Evolutionary conservation across 2,888 invertebrate species (phyloP), one percentile per base, ranked within the genome.

Genomic region (Periphyllus acericola): DNA sequence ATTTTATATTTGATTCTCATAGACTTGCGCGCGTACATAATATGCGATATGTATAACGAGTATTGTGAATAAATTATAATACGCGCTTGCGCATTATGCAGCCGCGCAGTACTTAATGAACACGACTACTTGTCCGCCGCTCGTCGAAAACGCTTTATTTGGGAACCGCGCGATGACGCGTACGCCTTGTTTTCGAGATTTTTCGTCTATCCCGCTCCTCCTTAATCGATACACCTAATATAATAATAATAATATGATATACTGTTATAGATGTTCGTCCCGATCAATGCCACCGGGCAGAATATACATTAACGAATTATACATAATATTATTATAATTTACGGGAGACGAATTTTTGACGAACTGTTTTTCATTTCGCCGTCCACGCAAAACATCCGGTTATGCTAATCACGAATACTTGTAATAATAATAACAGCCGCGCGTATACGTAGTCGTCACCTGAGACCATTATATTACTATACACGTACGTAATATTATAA

Each of bases 381-480:
- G 60, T 85, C 68, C 68, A 68, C 68, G 85, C 78, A 78, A 52
- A 78, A 79, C 78, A 78, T 85, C 85, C 85, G 85, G 85, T 85
- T 85, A 85, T 85, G 85, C 52, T 85, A 85, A 85, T 78, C 85
- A 71, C 52, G 14, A 76, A 66, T 84, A 84, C 32, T 21, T 11
- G 29, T 83, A 83, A 75, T 66, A 46, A 60, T 60, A 76, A 55
- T 32, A 66, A 34, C 55, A 52, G 60, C 21, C 60, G 60, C 4
- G 21, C 3, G 21, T 60, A 60, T 52, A 52, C 14, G 9, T 52
- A 52, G 36, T 72, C 72, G 74, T 74, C 83, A 74, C 55, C 34
- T 9, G 34, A n/a, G n/a, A 60, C 74, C 36, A 55, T 36, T 55
- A 74, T 46, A 29, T 32, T 21, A 83, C 21, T 11, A 34, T 17